These are phyloP conservation scores for Oegoconia quadripuncta DNA, from an alignment of 2,888 invertebrate genomes.

Conservation along the genomic window DNA sequence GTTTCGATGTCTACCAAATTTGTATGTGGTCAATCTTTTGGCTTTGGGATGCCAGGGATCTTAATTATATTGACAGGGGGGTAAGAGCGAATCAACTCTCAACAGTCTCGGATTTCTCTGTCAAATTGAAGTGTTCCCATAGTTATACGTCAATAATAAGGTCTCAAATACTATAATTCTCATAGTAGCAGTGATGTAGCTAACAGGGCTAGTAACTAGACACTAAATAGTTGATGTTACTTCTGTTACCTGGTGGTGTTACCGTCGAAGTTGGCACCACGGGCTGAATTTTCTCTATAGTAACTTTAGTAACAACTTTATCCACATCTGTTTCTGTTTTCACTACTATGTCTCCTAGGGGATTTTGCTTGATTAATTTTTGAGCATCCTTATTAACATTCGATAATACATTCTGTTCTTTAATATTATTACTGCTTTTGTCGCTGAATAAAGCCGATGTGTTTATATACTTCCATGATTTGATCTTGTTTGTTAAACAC, in stretches of 20 bases:
- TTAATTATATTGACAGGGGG: too few relatives aligned
- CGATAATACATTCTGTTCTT: constrained; percentile 18
- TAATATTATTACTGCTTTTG: constrained; percentile 38
- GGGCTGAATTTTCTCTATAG: constrained; percentile 51
- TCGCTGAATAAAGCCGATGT: constrained; percentile 44
- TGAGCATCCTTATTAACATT: constrained; percentile 27
- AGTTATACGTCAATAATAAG: too few relatives aligned
- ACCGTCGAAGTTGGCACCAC: constrained; percentile 20
- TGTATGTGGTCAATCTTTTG: too few relatives aligned
- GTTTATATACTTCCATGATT: constrained; percentile 39
- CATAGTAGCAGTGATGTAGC: too few relatives aligned
- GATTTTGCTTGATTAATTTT: constrained; percentile 46
- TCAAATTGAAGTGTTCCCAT: too few relatives aligned
- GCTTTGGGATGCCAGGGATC: too few relatives aligned
- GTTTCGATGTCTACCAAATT: too few relatives aligned
- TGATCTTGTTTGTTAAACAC: constrained; percentile 24
- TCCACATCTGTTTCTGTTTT: constrained; percentile 61
- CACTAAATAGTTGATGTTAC: constrained; percentile 1
- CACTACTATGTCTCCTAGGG: constrained; percentile 55
- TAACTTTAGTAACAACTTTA: constrained; percentile 66
- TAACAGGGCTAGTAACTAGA: background rate
- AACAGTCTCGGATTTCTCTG: too few relatives aligned
- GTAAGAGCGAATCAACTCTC: too few relatives aligned
- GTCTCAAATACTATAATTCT: too few relatives aligned
- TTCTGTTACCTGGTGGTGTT: constrained; percentile 43